Evolutionary conservation across 2,888 invertebrate genomes (phyloP).

Genomic region (Troglohyphantes excavatus): DNA sequence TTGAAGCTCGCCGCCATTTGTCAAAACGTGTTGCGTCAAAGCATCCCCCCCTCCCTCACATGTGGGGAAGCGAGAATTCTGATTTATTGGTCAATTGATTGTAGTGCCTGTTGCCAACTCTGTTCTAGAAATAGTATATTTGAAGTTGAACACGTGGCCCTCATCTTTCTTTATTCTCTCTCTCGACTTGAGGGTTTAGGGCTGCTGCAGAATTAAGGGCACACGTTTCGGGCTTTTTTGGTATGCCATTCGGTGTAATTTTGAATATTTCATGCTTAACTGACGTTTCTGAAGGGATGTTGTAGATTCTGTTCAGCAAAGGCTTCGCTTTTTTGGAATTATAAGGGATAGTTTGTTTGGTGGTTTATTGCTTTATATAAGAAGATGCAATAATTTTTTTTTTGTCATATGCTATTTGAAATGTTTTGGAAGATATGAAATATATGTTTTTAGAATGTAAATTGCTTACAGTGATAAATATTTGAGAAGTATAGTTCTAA

Average conservation of each 20-base stretch:
- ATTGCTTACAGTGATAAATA: no score
- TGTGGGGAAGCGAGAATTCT: constrained; percentile 13
- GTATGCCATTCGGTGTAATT: background rate
- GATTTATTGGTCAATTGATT: constrained; percentile 72
- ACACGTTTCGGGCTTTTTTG: background rate
- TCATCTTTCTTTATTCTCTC: constrained; percentile 33
- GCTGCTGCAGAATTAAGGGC: background rate
- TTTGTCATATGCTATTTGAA: no score
- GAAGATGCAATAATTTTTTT: no score
- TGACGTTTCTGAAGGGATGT: background rate
- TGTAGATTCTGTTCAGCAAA: no score
- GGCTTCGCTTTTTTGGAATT: no score
- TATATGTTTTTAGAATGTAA: no score
- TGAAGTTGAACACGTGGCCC: constrained; percentile 54
- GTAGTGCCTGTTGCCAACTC: constrained; percentile 69
- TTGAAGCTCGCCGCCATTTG: constrained; percentile 64
- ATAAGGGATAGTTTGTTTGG: no score
- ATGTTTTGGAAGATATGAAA: no score
- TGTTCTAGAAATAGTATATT: constrained; percentile 17
- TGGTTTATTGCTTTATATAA: no score
- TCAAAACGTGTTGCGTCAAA: constrained; percentile 50
- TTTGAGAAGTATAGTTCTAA: no score
- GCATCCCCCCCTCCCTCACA: background rate
- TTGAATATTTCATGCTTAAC: background rate
- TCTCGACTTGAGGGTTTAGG: background rate